phyloP scores from a whole-genome alignment of 2,888 invertebrate species.

The Sipha maydis region DNA sequence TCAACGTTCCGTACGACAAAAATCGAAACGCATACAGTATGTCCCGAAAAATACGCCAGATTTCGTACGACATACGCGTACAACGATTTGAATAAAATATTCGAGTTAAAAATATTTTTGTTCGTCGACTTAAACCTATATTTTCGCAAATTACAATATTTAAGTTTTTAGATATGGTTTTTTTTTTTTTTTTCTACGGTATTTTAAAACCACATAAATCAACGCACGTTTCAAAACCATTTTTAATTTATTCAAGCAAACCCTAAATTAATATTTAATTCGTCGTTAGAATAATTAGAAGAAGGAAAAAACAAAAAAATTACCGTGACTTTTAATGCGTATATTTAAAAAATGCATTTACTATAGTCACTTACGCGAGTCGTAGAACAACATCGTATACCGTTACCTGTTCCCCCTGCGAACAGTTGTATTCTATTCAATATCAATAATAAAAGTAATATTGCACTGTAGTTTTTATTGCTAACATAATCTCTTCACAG shows the following conservation, averaged over 20 bases:
- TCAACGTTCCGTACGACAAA: too few species aligned
- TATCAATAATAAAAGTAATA: too few species aligned
- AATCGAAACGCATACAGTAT: too few species aligned
- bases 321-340: neutral
- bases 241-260: slow-evolving; percentile 10
- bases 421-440: neutral
- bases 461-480: too few species aligned
- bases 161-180: neutral
- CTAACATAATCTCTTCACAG: neutral
- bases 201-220: slow-evolving; percentile 10
- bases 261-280: slow-evolving; percentile 22
- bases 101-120: neutral
- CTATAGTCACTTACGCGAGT: too few species aligned
- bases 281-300: neutral
- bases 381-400: too few species aligned
- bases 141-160: neutral
- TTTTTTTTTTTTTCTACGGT: too few species aligned
- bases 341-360: neutral
- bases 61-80: too few species aligned
- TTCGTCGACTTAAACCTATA: neutral
- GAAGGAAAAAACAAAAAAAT: neutral
- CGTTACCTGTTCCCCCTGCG: neutral
- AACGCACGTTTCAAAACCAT: neutral
- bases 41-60: too few species aligned
- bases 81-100: too few species aligned